Evolutionary conservation across 2,113 vertebrate species (phyloP).

Genomic region (Laticauda laticaudata): DNA sequence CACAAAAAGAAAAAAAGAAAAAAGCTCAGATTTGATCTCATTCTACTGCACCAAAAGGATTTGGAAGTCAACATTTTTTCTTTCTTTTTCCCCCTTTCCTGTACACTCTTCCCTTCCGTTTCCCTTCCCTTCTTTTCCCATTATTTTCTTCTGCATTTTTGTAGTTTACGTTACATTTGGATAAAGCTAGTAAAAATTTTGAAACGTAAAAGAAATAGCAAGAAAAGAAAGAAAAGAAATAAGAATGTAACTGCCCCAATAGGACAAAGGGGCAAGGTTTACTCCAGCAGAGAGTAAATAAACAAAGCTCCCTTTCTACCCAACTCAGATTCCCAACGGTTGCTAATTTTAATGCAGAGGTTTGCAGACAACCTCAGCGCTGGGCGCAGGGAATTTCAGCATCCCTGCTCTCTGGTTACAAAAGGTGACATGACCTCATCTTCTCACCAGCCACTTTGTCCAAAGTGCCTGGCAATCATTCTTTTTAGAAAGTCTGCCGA

Average conservation of each 20-base stretch:
- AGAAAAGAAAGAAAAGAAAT: no score
- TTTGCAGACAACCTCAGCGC: slow-evolving; percentile 20
- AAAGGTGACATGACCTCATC: slow-evolving; percentile 63
- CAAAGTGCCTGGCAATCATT: slow-evolving; percentile 63
- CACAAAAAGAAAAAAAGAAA: no score
- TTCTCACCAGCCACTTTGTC: slow-evolving; percentile 73
- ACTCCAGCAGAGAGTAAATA: background rate
- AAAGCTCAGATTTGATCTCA: no score
- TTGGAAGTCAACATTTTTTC: no score
- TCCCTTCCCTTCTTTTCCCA: no score
- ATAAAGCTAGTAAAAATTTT: no score
- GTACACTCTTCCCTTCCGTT: no score
- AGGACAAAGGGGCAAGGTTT: background rate
- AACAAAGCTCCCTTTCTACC: background rate
- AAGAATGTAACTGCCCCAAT: rapidly evolving
- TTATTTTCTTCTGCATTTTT: no score
- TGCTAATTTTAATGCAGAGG: background rate
- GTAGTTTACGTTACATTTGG: no score
- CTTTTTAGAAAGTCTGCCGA: slow-evolving; percentile 65
- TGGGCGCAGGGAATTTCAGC: slow-evolving; percentile 53
- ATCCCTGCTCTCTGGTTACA: slow-evolving; percentile 69
- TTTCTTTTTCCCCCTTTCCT: no score
- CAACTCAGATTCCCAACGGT: background rate
- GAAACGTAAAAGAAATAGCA: background rate
- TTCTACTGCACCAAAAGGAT: no score